Percentiles rank a stretch among this genome's conserved stretches.
Conservation (phyloP, 2,888 invertebrate genomes). For the Cremastinae sp. region DNA sequence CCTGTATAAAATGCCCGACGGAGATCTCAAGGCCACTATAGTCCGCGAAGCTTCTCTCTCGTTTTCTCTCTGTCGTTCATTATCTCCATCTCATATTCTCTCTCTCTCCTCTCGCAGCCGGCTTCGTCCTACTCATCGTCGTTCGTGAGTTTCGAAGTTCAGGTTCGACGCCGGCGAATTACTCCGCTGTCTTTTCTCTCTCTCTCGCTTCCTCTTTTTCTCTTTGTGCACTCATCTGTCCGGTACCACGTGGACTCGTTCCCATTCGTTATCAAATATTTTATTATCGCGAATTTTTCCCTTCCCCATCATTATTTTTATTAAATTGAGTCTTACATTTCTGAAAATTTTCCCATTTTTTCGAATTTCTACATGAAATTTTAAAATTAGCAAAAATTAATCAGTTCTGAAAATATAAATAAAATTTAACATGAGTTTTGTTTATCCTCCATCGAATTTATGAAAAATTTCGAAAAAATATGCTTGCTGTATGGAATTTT, state of each 20-base stretch:
- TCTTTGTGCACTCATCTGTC: not conserved
- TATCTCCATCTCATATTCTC: too few species aligned
- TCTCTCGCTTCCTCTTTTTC: constrained; percentile 4
- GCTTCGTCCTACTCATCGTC: constrained; percentile 32
- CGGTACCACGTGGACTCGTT: constrained; percentile 7
- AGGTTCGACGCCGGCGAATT: constrained; percentile 39
- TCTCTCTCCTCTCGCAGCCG: not conserved
- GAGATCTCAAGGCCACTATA: constrained; percentile 43
- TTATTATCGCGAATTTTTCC: not conserved
- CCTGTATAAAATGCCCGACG: constrained; percentile 32
- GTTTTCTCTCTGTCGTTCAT: not conserved
- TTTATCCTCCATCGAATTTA: too few species aligned
- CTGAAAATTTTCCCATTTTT: too few species aligned
- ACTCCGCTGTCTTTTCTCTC: constrained; percentile 14
- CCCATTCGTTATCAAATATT: constrained; percentile 3
- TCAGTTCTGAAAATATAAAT: too few species aligned
- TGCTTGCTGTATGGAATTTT: too few species aligned
- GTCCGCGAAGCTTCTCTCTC: constrained; percentile 25
- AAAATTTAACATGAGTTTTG: too few species aligned
- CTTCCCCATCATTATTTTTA: not conserved
- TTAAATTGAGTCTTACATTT: not conserved
- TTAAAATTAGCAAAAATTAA: too few species aligned
- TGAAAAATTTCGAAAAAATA: too few species aligned
- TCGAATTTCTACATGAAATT: too few species aligned
- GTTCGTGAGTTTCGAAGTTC: constrained; percentile 39